Conservation (phyloP, 2,888 invertebrate species). For the Orgyia antiqua region DNA sequence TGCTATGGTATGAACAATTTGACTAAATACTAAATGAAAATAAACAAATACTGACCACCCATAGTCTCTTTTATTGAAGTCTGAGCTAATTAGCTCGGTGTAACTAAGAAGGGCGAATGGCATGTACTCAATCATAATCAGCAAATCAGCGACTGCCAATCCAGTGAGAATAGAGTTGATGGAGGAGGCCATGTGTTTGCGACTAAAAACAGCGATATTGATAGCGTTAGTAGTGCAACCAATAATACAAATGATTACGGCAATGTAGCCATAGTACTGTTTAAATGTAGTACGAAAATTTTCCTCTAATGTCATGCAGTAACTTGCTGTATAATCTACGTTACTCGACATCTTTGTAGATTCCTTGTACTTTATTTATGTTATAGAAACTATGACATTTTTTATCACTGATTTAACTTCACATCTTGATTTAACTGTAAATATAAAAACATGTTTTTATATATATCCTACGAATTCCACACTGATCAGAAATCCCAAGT, state of each 20-base stretch:
- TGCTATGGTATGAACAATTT: conserved; percentile 92
- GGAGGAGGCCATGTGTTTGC: conserved; percentile 93
- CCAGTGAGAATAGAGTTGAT: conserved; percentile 96
- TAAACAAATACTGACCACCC: conserved; percentile 90
- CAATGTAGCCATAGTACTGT: conserved; percentile 89
- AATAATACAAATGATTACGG: conserved; percentile 90
- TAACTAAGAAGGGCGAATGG: conserved; percentile 91
- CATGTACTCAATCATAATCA: conserved; percentile 96
- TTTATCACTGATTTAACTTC: too few species aligned
- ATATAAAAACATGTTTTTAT: too few species aligned
- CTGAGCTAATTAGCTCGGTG: conserved; percentile 74
- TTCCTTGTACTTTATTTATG: too few species aligned
- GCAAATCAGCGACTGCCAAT: conserved; percentile 92
- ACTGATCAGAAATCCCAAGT: too few species aligned
- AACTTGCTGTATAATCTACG: too few species aligned
- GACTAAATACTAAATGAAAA: conserved; percentile 93
- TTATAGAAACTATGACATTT: too few species aligned
- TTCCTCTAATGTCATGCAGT: too few species aligned
- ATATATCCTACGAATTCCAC: too few species aligned
- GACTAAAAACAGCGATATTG: conserved; percentile 92
- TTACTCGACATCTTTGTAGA: too few species aligned
- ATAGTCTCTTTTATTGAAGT: conserved; percentile 75
- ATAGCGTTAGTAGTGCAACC: conserved; percentile 93
- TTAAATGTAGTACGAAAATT: too few species aligned
- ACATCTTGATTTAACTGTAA: too few species aligned